Evolutionary conservation across 2,888 invertebrate species (phyloP), one percentile per base, ranked within the genome.

Genomic region (Neuroscelio doddi): DNA sequence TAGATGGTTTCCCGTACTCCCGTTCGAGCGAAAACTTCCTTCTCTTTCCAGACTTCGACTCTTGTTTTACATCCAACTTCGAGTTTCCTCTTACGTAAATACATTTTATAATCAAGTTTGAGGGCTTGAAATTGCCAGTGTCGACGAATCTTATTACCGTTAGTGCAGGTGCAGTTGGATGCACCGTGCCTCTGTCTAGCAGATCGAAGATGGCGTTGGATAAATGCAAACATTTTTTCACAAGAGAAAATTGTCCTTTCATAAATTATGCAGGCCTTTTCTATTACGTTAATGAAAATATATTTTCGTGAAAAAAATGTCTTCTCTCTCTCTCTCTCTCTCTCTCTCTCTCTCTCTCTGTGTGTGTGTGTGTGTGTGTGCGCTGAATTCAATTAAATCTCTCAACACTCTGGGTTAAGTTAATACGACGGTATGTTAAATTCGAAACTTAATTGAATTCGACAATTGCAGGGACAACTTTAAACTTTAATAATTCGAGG

Each of bases 1-100:
- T 78, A 74, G 75, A 76, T 75, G 75, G 77, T 78, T 81, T 77
- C 75, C 71, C 53, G 67, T 66, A 64, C 52, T 55, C 38, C 15
- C 30, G 32, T 32, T 63, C 34, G 56, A 26, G 55, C 39, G 27
- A 42, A 63, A 63, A 63, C 58, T 61, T 46, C 58, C 51, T 45
- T 62, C 62, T 53, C 55, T 61, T 57, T 62, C 36, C 44, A 36
- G 51, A 58, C 59, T 73, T 69, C 57, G 57, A 69, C 62, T 66
- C 49, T 74, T 71, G 69, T 71, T 74, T 71, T 72, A 65, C 63
- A 72, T 70, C 59, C 44, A 67, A 64, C 52, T 57, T 52, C 45
- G 46, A 62, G 51, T 64, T 70, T 69, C 50, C 64, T 68, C 70
- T 72, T 71, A 69, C 69, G 63, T 67, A 72, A 71, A 73, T 69